Conservation (phyloP, 2,113 vertebrate genomes). For the Danio rerio region DNA sequence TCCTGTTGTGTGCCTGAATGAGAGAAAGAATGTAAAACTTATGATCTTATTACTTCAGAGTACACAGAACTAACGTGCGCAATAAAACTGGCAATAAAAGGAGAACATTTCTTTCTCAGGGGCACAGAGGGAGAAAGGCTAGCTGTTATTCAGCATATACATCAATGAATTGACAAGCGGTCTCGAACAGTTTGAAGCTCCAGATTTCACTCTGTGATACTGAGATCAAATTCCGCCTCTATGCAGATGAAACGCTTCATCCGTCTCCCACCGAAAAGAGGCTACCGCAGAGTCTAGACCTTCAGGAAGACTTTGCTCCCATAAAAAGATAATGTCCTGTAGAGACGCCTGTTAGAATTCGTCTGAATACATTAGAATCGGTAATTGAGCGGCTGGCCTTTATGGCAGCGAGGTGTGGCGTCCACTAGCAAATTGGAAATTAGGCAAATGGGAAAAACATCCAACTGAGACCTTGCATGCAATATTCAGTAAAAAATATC, state of each 20-base stretch:
- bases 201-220: constrained; percentile 21
- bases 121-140: constrained; percentile 14
- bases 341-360: constrained; percentile 30
- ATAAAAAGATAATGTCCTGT: constrained; percentile 40
- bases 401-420: constrained; percentile 22
- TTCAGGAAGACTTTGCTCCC: neutral
- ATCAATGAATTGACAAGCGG: constrained; percentile 30
- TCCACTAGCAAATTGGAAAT: constrained; percentile 34
- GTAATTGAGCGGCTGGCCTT: constrained; percentile 39
- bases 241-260: neutral
- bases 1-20: constrained; percentile 94
- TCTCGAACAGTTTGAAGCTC: constrained; percentile 28
- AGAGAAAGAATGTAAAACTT: constrained; percentile 20
- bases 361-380: constrained; percentile 36
- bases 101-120: constrained; percentile 17
- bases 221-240: constrained; percentile 4
- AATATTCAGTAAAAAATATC: constrained; percentile 17
- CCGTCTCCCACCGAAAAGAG: neutral
- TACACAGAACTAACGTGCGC: constrained; percentile 8
- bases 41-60: constrained; percentile 18
- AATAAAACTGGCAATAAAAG: constrained; percentile 36
- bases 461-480: constrained; percentile 35
- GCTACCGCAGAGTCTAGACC: constrained; percentile 6
- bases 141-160: constrained; percentile 11
- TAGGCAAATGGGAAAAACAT: constrained; percentile 44